Evolutionary conservation across 2,113 vertebrate species (phyloP), one percentile per base, ranked within the genome.

Genomic region (Muscicapa adusta): DNA sequence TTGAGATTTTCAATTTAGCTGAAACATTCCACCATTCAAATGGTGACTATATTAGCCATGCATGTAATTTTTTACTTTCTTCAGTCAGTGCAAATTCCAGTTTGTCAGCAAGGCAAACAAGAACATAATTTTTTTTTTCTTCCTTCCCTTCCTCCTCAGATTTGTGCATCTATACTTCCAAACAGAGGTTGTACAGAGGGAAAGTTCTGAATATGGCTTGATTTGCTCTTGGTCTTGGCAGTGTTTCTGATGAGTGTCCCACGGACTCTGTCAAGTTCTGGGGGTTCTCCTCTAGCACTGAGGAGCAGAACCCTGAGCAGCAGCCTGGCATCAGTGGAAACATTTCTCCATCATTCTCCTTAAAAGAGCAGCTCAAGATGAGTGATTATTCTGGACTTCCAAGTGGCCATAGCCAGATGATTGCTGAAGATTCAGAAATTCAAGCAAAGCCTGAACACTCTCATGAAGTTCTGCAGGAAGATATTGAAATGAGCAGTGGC

Each of bases 401-500:
- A 14, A 91, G 79, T 72, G 72, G 95, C 14, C 95, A 97, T 23
- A 73, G 96, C 4, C 93, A 97, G 82, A 96, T 98, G 31, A 93
- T 98, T 31, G 98, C 98, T 5, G 97, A 98, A 60, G 97, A 98
- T 9, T 97, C 98, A 48, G 98, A 98, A 94, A 98, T 98, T 75
- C 94, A 96, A 16, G 8, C 43, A 40, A 96, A 98, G 91, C 90
- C 98, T 96, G 25, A 96, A 94, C 53, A 97, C 34, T 71, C 88
- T 89, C 94, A 3, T 9, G 97, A 93, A 40, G 79, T 88, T 8
- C 94, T 98, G 61, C 98, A 98, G 31, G 98, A 99, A 75, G 99
- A 99, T 12, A 96, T 99, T 72, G 99, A 99, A 89, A 99, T 99
- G 98, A 98, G 98, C 91, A 98, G 98, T 17, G 98, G 98, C 73